Percentiles rank a stretch among this genome's conserved stretches.
phyloP scores from a whole-genome alignment of 2,113 vertebrate genomes.

The Artemisiospiza belli region DNA sequence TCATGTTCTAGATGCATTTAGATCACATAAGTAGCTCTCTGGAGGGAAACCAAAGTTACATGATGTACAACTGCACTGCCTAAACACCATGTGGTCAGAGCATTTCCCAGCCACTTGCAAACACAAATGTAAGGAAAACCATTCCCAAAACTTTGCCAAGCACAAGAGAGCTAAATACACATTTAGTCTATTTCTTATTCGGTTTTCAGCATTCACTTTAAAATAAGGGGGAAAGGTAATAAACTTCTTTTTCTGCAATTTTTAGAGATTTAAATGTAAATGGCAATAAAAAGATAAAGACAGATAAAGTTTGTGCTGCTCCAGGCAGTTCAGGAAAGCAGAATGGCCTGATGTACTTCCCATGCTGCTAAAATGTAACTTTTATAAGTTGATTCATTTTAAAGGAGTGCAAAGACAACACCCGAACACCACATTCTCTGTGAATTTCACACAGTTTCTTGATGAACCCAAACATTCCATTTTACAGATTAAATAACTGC shows the following conservation, averaged over 20 bases:
- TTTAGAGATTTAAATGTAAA: neutral
- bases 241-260: neutral
- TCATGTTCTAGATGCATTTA: slow-evolving; percentile 31
- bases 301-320: neutral
- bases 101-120: neutral
- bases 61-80: neutral
- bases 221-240: neutral
- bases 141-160: neutral
- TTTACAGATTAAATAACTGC: neutral
- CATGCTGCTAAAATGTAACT: neutral
- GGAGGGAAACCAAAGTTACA: slow-evolving; percentile 48
- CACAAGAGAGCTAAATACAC: neutral
- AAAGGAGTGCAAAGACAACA: neutral
- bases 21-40: slow-evolving; percentile 39
- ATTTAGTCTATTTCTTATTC: neutral
- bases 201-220: neutral
- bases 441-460: neutral
- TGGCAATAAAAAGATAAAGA: neutral
- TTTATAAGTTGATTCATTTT: neutral
- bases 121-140: neutral
- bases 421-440: neutral
- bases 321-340: neutral
- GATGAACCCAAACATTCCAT: neutral
- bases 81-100: neutral
- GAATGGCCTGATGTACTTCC: neutral